These are phyloP conservation scores for Reticulitermes lucifugus DNA, from an alignment of 2,888 invertebrate genomes.

Conservation along the genomic window DNA sequence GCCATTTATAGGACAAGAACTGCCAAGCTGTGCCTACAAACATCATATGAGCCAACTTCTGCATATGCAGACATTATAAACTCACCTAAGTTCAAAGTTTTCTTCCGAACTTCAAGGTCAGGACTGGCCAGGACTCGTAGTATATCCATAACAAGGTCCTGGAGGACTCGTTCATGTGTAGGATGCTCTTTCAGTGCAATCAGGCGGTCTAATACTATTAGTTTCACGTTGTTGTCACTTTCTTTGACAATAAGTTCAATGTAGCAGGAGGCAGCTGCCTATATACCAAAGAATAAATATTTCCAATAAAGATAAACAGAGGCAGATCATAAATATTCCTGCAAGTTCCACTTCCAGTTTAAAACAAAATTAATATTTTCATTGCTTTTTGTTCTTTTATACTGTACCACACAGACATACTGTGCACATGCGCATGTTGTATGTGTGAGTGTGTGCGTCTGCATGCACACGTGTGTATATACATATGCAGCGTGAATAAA, in stretches of 20 bases:
- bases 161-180: slow-evolving; percentile 84
- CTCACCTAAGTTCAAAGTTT: slow-evolving; percentile 79
- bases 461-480: too few species aligned
- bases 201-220: slow-evolving; percentile 95
- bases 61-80: slow-evolving; percentile 18
- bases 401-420: too few species aligned
- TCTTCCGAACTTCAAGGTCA: slow-evolving; percentile 93
- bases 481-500: too few species aligned
- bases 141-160: slow-evolving; percentile 97
- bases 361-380: too few species aligned
- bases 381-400: too few species aligned
- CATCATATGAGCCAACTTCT: too few species aligned
- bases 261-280: slow-evolving; percentile 97
- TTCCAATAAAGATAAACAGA: background rate
- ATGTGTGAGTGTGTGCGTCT: too few species aligned
- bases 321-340: background rate
- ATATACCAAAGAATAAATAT: slow-evolving; percentile 50
- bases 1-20: too few species aligned
- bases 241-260: slow-evolving; percentile 99
- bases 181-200: slow-evolving; percentile 88
- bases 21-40: too few species aligned
- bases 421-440: too few species aligned
- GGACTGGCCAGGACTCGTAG: slow-evolving; percentile 91
- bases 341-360: too few species aligned
- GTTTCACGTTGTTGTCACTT: slow-evolving; percentile 99